phyloP scores from a whole-genome alignment of 2,888 invertebrate genomes.

The Cheilosia soror region DNA sequence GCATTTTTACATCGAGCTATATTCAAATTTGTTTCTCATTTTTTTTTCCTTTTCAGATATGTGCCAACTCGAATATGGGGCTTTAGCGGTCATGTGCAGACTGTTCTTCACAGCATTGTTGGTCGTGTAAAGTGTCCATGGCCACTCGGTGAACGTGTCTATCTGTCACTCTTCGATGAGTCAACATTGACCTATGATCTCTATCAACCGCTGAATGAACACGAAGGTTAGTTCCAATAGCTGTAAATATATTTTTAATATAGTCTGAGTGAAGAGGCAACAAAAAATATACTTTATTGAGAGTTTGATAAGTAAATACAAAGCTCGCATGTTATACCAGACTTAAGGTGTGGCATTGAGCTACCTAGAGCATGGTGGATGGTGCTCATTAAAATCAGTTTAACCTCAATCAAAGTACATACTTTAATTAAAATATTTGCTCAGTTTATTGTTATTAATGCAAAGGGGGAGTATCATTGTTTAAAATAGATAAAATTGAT shows the following conservation, averaged over 20 bases:
- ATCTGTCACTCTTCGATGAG: conserved; percentile 90
- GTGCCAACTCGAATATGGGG: conserved; percentile 96
- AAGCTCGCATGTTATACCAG: neutral
- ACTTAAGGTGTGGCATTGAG: conserved; percentile 17
- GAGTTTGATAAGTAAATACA: conserved; percentile 2
- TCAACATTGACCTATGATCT: conserved; percentile 96
- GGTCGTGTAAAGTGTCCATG: conserved; percentile 94
- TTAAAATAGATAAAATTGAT: neutral
- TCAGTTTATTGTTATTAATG: conserved; percentile 8
- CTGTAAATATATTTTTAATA: conserved; percentile 2
- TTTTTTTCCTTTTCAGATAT: conserved; percentile 87
- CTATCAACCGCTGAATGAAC: conserved; percentile 91
- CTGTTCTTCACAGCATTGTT: conserved; percentile 94
- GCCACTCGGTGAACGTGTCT: conserved; percentile 93
- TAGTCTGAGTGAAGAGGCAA: neutral
- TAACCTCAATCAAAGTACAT: conserved; percentile 31
- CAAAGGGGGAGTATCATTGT: neutral
- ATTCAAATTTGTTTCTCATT: neutral
- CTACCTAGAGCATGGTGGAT: conserved; percentile 1
- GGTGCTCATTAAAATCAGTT: conserved; percentile 20
- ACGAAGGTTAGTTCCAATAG: conserved; percentile 86
- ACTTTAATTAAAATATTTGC: conserved; percentile 9
- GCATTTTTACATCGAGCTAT: neutral
- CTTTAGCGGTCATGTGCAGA: conserved; percentile 97
- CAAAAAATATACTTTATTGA: conserved; percentile 1